Percentiles rank a stretch among this genome's conserved stretches.
These are phyloP conservation scores for Emydura subglobosa DNA, from an alignment of 2,113 vertebrate species.

Conservation along the genomic window DNA sequence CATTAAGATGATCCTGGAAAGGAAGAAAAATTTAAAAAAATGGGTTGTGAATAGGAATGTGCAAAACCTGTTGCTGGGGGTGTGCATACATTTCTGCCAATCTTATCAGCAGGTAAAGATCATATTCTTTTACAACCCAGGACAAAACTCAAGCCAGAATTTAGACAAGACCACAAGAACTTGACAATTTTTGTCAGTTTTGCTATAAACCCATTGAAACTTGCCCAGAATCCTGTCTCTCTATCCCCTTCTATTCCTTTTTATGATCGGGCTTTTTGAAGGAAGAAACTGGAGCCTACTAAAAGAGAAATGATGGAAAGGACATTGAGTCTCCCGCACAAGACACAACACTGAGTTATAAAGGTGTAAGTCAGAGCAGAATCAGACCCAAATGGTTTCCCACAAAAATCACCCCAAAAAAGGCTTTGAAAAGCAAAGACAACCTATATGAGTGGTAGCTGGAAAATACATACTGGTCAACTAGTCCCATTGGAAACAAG, in stretches of 20 bases:
- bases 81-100: background rate
- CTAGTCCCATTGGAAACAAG: slow-evolving; percentile 12
- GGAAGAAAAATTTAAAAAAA: background rate
- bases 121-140: background rate
- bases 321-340: slow-evolving; percentile 28
- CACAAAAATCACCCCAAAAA: slow-evolving; percentile 14
- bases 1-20: background rate
- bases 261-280: background rate
- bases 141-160: background rate
- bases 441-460: background rate
- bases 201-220: background rate
- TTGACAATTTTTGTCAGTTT: background rate
- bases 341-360: slow-evolving; percentile 20
- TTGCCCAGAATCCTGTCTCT: background rate
- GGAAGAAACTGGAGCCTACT: background rate
- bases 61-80: accelerated
- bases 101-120: slow-evolving; percentile 23
- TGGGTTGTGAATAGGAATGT: background rate
- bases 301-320: background rate
- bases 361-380: background rate
- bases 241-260: background rate
- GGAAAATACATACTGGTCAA: background rate
- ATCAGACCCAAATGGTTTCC: slow-evolving; percentile 48
- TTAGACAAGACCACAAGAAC: background rate
- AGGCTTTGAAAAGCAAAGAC: background rate